phyloP scores from a whole-genome alignment of 2,888 invertebrate genomes.

The Leptinotarsa juncta region DNA sequence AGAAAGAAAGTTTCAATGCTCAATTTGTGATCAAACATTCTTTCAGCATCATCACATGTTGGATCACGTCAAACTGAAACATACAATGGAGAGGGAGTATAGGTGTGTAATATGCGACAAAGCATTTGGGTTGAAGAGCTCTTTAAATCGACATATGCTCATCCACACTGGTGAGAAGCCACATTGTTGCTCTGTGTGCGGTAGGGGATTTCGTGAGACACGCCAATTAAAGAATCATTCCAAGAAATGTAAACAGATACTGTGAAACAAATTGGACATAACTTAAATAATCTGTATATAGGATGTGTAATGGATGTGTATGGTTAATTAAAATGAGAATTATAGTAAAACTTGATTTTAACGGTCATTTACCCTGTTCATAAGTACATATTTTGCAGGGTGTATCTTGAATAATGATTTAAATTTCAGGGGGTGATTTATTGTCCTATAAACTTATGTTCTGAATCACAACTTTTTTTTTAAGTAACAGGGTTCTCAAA shows the following conservation, averaged over 20 bases:
- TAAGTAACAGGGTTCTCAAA: too few species aligned
- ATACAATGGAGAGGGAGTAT: conserved; percentile 1
- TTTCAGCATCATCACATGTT: conserved; percentile 17
- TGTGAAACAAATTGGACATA: background rate
- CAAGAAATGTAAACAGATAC: background rate
- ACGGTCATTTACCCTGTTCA: too few species aligned
- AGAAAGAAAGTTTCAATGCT: conserved; percentile 63
- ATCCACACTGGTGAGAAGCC: conserved; percentile 15
- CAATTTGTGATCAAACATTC: conserved; percentile 62
- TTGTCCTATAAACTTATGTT: too few species aligned
- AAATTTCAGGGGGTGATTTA: too few species aligned
- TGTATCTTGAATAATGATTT: too few species aligned
- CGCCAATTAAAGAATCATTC: background rate
- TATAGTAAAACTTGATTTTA: too few species aligned
- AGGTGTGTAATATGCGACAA: background rate
- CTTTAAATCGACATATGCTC: conserved; percentile 3
- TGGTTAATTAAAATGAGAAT: too few species aligned
- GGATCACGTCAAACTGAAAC: conserved; percentile 19
- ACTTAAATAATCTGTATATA: too few species aligned
- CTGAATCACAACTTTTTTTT: too few species aligned
- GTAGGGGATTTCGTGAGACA: conserved; percentile 1
- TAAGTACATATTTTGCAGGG: too few species aligned
- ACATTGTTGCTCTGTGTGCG: conserved; percentile 1
- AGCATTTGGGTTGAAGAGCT: conserved; percentile 3
- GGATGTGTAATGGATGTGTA: too few species aligned